Conservation (phyloP, 2,797 vertebrate genomes). For the Enteromius anoplus region DNA sequence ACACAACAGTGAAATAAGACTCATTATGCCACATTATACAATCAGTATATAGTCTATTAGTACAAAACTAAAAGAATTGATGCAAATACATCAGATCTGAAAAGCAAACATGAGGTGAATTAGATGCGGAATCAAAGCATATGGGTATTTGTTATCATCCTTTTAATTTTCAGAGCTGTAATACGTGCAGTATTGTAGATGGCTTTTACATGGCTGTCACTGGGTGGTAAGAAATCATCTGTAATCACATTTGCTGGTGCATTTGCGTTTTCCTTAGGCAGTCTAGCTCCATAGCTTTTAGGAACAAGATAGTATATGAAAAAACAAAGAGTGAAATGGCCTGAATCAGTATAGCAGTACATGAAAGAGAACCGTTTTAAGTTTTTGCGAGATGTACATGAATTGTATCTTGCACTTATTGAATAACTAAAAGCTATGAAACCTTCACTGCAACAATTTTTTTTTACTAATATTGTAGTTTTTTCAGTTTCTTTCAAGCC, state of each 20-base stretch:
- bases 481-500: neutral
- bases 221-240: constrained; percentile 12
- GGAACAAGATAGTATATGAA: neutral
- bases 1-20: neutral
- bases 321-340: constrained; percentile 14
- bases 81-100: constrained; percentile 2
- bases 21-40: neutral
- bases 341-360: constrained; percentile 1
- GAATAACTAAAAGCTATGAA: neutral
- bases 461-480: neutral
- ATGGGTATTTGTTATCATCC: constrained; percentile 4
- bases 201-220: constrained; percentile 28
- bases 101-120: constrained; percentile 1
- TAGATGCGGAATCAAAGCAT: constrained; percentile 3
- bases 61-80: neutral
- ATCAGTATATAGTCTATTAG: neutral
- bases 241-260: constrained; percentile 22
- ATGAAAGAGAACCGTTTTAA: neutral
- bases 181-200: constrained; percentile 5
- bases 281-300: constrained; percentile 2
- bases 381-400: neutral
- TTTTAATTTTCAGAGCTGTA: constrained; percentile 17
- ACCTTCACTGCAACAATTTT: neutral
- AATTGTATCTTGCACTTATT: neutral
- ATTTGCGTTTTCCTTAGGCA: constrained; percentile 5